Evolutionary conservation across 2,888 invertebrate species (phyloP).

Genomic region (Nomada fabriciana): DNA sequence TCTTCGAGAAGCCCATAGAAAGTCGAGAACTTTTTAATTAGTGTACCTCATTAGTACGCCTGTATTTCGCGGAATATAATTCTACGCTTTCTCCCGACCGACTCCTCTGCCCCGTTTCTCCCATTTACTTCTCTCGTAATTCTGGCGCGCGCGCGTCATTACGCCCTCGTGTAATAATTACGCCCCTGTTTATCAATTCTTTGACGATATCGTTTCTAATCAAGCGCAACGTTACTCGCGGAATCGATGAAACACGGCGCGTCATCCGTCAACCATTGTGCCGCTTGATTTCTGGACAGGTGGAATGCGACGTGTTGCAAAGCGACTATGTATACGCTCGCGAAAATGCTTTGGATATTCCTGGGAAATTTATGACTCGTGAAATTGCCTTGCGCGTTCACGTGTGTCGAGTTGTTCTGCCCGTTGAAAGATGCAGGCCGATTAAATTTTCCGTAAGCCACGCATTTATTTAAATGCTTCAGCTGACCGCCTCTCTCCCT

Average conservation of each 20-base stretch:
- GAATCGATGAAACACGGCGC: neutral
- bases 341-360: neutral
- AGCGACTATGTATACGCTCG: too few species aligned
- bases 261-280: neutral
- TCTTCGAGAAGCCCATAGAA: constrained; percentile 51
- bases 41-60: constrained; percentile 59
- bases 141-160: neutral
- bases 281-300: neutral
- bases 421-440: too few species aligned
- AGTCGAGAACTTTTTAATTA: constrained; percentile 57
- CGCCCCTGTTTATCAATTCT: neutral
- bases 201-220: neutral
- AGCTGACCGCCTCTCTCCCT: too few species aligned
- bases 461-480: too few species aligned
- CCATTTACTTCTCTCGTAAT: neutral
- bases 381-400: neutral
- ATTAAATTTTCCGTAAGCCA: too few species aligned
- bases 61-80: constrained; percentile 51
- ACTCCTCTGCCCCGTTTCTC: neutral
- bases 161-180: neutral
- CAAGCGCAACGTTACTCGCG: too few species aligned
- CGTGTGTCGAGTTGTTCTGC: neutral
- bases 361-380: neutral
- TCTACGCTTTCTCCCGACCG: neutral
- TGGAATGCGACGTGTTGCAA: neutral